Conservation (phyloP, 2,888 invertebrate genomes). For the Plutella xylostella region DNA sequence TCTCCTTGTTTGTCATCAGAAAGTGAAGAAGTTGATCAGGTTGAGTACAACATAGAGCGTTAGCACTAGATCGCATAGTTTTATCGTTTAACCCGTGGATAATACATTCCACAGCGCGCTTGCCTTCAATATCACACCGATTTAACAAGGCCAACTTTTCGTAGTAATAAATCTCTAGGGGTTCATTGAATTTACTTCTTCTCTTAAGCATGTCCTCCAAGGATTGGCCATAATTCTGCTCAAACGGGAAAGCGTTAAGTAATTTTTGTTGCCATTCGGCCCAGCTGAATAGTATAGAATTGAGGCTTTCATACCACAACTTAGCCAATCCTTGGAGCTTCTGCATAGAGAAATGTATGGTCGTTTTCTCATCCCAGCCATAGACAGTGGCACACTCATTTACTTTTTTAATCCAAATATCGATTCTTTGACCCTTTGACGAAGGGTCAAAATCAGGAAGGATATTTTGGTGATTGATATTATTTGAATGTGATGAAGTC, state of each 20-base stretch:
- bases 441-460: too few species aligned
- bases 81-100: conserved; percentile 16
- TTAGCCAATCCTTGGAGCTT: conserved; percentile 22
- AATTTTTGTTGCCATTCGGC: too few species aligned
- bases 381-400: conserved; percentile 17
- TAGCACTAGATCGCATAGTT: conserved; percentile 12
- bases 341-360: conserved; percentile 19
- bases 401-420: conserved; percentile 10
- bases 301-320: conserved; percentile 17
- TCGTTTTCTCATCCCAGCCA: conserved; percentile 17
- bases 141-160: conserved; percentile 14
- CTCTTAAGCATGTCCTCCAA: conserved; percentile 17
- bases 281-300: conserved; percentile 12
- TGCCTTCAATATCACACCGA: conserved; percentile 14
- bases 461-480: too few species aligned
- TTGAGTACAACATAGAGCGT: conserved; percentile 10
- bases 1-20: conserved; percentile 9
- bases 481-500: not conserved
- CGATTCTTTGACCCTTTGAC: conserved; percentile 5
- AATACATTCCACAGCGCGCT: conserved; percentile 14
- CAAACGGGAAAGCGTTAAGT: conserved; percentile 17
- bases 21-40: conserved; percentile 10
- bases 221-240: conserved; percentile 16
- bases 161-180: conserved; percentile 14
- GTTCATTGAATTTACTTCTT: conserved; percentile 10